Evolutionary conservation across 92 coral and sea anemone genomes (phyloP), one percentile per base, ranked within the genome.

Genomic region (Palythoa caribaeorum): DNA sequence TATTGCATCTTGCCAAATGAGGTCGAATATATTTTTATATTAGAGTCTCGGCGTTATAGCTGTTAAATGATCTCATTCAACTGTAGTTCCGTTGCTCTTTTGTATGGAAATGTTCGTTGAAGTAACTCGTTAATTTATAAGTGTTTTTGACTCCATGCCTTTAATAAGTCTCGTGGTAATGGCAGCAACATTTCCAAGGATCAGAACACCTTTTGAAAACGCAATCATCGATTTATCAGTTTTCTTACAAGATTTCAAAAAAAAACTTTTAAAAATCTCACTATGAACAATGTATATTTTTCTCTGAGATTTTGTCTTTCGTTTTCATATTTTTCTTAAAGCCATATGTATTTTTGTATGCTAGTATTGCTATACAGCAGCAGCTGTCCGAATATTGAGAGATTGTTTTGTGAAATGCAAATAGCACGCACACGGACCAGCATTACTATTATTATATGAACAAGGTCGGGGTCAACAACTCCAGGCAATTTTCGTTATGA

Each of bases 21-120:
- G 86, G 59, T 28, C 62, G 40, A 81, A 66, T 66, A 81, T 66
- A 66, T 1, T 81, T 51, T 65, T 68, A 81, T 68, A 66, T 68
- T 38, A 17, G 47, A 79, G 44, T 9, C 57, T 28, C 47, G n/a
- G 19, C 21, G 9, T 53, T 71, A 60, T 81, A 65, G 44, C 76
- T 79, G 60, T 47, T 47, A 47, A 81, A 3, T 36, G 9, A 63
- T 80, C 85, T 40, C 38, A 70, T 44, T 62, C 74, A 60, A 44
- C 11, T 80, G 76, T 51, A 65, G 20, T 66, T 81, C 75, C 76
- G 76, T 68, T 53, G 83, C 21, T 71, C 13, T 51, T 63, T 66
- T 66, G 53, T 38, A 28, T 6, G n/a, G n/a, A 47, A 60, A 15
- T 69, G 54, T 35, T 4, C 57, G 6, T 81, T 68, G 55, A 69